Evolutionary conservation across 2,113 vertebrate species (phyloP), one percentile per base, ranked within the genome.

Genomic region (Leiothrix lutea): DNA sequence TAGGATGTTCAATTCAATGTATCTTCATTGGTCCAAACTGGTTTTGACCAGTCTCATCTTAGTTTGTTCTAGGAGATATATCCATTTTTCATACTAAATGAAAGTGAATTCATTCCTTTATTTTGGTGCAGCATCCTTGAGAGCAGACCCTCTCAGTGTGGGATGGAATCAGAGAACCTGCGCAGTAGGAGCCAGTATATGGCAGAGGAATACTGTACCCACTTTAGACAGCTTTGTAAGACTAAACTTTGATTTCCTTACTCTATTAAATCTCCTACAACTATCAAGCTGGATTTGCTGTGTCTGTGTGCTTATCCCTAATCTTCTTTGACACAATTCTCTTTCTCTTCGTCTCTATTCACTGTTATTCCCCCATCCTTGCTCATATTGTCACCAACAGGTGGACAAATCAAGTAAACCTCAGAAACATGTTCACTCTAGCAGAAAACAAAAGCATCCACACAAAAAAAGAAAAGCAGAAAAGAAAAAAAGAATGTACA

Each of bases 371-470:
- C 12, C 54, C 16, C 38, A 67, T 89, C 54, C 51, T 89, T 56
- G 33, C 21, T 94, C 23, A 57, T 73, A 25, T 54, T 86, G 35
- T 86, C 77, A 71, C 64, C 77, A 96, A 89, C 84, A 91, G 77
- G 92, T 96, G 78, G 69, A 86, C 69, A 81, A 87, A 91, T 64
- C 65, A 80, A 92, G 51, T 87, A 92, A 94, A 89, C 47, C 65
- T 94, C 60, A 44, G 77, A 89, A 96, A 87, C 61, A 29, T n/a
- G 84, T 81, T 94, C 90, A 64, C 11, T 87, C 56, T 67, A 94
- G 93, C 90, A 92, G 90, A 89, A 95, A 92, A 80, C 35, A 84
- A 94, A 88, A 92, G 35, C 67, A 89, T 47, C 14, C 69, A 89
- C 60, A 70, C 1, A 48, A 48, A 48, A 48, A 95, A 71, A 62